Base-by-base conservation (phyloP, 2,113 vertebrate genomes). In the Riparia riparia region DNA sequence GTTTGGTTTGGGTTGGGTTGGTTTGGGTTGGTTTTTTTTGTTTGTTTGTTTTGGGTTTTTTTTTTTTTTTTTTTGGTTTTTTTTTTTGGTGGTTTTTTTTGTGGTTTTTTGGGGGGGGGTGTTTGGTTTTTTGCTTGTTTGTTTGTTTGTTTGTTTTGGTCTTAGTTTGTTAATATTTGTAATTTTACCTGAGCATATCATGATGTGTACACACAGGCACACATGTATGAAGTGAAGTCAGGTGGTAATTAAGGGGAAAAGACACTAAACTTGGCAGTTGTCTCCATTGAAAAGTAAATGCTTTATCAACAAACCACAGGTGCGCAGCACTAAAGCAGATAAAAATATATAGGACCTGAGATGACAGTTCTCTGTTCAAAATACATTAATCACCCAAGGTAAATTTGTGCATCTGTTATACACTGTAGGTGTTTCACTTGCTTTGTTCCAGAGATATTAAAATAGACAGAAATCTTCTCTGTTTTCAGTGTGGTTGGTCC, bases 371-470 rank as follows among this genome's bases (percentile, higher is more conserved):
- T 64, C 41, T 60, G 69, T 34, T 86, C 82, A 94, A 93, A 76
- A 93, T 94, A 69, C 79, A 94, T 86, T 93, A 88, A 92, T 87
- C 71, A 95, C 37, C 37, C 26, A 50, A 34, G 60, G 47, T 71
- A 89, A 87, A 94, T 65, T 72, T 87, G 64, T 65, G 63, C 78
- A 96, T 93, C 93, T 96, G 94, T 77, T 96, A 81, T 49, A 87
- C 69, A 57, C 82, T 56, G 56, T 84, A 82, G 90, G 32, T 81
- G 47, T 49, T 95, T 53, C 76, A 58, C 83, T 93, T 66, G 39
- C 57, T 77, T 92, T 89, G 25, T 54, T 97, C 79, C 22, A 85
- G 45, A 87, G 56, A 82, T 68, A 72, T 34, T 77, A 74, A 90
- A 68, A 44, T 12, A 96, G 82, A 82, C 87, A 8, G 72, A 73